These are phyloP conservation scores for Falco cherrug DNA, from an alignment of 2,797 vertebrate species.

Conservation along the genomic window DNA sequence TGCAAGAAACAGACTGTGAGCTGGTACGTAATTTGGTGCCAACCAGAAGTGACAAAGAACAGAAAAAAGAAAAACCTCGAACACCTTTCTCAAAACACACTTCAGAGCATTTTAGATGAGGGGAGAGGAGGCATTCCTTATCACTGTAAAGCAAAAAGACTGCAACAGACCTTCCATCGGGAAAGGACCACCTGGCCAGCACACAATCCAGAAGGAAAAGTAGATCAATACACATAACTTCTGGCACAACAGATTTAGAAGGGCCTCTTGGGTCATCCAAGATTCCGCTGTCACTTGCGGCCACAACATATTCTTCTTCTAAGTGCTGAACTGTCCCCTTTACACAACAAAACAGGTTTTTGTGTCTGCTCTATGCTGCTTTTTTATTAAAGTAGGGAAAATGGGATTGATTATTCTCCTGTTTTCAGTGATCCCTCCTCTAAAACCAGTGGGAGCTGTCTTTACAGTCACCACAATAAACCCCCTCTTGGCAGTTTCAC, in stretches of 20 bases:
- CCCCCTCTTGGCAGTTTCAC: neutral
- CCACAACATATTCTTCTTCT: neutral
- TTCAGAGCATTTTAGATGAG: neutral
- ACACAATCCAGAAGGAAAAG: neutral
- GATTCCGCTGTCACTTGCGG: neutral
- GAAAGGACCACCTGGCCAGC: neutral
- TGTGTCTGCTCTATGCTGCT: neutral
- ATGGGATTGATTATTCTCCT: neutral
- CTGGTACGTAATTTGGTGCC: neutral
- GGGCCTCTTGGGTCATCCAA: neutral
- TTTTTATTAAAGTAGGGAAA: neutral
- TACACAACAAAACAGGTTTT: neutral
- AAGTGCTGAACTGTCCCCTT: neutral
- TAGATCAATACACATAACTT: neutral
- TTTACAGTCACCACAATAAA: neutral
- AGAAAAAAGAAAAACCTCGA: neutral
- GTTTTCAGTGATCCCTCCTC: neutral
- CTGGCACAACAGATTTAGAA: neutral
- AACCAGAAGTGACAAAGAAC: neutral
- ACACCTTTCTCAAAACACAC: neutral
- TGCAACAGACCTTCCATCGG: neutral
- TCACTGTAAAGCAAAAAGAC: neutral
- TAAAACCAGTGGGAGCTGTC: neutral
- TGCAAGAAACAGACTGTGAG: neutral
- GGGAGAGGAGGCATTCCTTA: neutral